Evolutionary conservation across 64 coral and sea anemone genomes (phyloP).

Genomic region (Stylophora pistillata): DNA sequence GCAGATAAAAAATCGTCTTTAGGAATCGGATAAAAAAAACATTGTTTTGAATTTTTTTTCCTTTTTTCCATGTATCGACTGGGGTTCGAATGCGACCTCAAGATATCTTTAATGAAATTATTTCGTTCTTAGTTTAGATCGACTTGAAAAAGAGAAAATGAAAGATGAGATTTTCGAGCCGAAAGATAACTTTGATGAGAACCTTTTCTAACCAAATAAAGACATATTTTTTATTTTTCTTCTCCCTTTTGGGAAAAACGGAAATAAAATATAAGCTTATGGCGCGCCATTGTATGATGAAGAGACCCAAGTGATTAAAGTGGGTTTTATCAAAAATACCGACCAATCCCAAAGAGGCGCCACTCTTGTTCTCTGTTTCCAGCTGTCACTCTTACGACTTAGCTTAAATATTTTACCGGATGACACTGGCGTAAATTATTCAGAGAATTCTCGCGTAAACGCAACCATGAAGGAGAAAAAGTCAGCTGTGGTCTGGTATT

Average conservation of each 20-base stretch:
- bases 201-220: neutral
- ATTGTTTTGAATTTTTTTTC: neutral
- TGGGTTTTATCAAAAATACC: constrained; percentile 12
- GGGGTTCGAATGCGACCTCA: too few species aligned
- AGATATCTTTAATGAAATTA: too few species aligned
- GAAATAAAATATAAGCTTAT: neutral
- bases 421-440: constrained; percentile 9
- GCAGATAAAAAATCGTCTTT: neutral
- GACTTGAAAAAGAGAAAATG: neutral
- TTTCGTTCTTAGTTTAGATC: too few species aligned
- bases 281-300: neutral
- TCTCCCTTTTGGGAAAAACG: neutral
- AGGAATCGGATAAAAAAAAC: neutral
- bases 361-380: neutral
- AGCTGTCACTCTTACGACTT: neutral
- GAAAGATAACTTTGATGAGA: neutral
- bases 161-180: neutral
- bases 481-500: neutral
- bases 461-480: neutral
- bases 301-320: constrained; percentile 1
- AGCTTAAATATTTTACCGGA: neutral
- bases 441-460: neutral
- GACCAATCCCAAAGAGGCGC: neutral
- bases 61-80: neutral
- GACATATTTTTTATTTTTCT: neutral